phyloP scores from a whole-genome alignment of 2,888 invertebrate species.

The Sericinus montela region DNA sequence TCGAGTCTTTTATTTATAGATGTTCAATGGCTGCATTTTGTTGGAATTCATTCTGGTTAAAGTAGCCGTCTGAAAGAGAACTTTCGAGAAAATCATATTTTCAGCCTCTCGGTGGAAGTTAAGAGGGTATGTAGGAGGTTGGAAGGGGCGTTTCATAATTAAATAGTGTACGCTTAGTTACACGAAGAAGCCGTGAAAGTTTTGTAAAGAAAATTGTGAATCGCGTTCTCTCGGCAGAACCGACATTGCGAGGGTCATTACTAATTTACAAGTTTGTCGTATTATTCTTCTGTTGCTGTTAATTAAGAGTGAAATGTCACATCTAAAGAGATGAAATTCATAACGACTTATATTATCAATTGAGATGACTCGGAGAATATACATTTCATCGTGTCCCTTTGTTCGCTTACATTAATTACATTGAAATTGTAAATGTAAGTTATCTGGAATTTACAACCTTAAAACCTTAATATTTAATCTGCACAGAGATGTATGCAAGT shows the following conservation, averaged over 20 bases:
- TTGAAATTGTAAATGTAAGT: no score
- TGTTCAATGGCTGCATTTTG: constrained; percentile 5
- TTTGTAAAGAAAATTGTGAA: constrained; percentile 43
- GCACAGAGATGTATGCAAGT: no score
- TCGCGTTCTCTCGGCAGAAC: constrained; percentile 27
- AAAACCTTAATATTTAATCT: no score
- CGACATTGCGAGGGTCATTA: constrained; percentile 37
- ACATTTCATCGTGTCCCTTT: no score
- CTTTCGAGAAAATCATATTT: constrained; percentile 43
- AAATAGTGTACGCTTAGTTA: constrained; percentile 67
- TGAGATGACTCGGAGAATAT: background rate
- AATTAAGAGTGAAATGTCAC: constrained; percentile 27
- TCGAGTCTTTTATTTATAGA: background rate
- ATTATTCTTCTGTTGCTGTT: constrained; percentile 32
- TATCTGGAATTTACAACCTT: no score
- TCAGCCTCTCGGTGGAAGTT: constrained; percentile 31
- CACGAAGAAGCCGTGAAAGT: constrained; percentile 40
- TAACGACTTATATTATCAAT: constrained; percentile 1
- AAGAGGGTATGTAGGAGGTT: constrained; percentile 29
- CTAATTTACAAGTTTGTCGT: constrained; percentile 39
- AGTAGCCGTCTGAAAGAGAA: constrained; percentile 31
- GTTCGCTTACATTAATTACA: no score
- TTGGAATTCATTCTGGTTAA: constrained; percentile 10
- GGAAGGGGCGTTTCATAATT: constrained; percentile 51
- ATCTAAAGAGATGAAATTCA: constrained; percentile 2